Evolutionary conservation across 1,140 invertebrate genomes (phyloP).

Genomic region (Rhagoletis zephyria): DNA sequence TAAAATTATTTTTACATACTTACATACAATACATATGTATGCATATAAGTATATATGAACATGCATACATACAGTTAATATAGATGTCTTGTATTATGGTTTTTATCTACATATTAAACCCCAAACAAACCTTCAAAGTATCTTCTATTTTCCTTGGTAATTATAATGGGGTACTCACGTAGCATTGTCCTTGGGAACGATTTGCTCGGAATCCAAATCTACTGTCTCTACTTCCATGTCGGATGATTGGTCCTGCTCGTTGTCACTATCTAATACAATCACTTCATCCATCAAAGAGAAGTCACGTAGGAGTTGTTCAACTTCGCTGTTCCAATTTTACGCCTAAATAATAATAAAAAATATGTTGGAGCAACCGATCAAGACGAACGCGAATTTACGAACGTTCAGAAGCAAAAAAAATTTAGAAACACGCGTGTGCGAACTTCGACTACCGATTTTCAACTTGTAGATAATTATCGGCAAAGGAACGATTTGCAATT

Average conservation of each 20-base stretch:
- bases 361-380: background rate
- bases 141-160: background rate
- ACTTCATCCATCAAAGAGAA: slow-evolving; percentile 57
- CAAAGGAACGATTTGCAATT: background rate
- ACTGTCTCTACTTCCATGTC: slow-evolving; percentile 56
- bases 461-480: background rate
- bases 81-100: too few species aligned
- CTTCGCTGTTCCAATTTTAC: background rate
- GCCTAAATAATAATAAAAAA: background rate
- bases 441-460: background rate
- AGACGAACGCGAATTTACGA: slow-evolving; percentile 10
- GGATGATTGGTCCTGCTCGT: slow-evolving; percentile 52
- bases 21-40: too few species aligned
- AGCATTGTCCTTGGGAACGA: slow-evolving; percentile 58
- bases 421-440: background rate
- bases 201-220: slow-evolving; percentile 54
- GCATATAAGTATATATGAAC: too few species aligned
- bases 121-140: too few species aligned
- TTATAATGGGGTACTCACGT: slow-evolving; percentile 53
- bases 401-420: background rate
- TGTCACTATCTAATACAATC: slow-evolving; percentile 57
- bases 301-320: background rate
- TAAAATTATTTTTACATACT: too few species aligned
- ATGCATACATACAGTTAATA: too few species aligned
- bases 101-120: too few species aligned